A percentile compares a stretch with the other conserved stretches of the same genome.
These are phyloP conservation scores for Oikopleura vanhoeffeni DNA, from an alignment of 23 tunicate species.

Conservation along the genomic window DNA sequence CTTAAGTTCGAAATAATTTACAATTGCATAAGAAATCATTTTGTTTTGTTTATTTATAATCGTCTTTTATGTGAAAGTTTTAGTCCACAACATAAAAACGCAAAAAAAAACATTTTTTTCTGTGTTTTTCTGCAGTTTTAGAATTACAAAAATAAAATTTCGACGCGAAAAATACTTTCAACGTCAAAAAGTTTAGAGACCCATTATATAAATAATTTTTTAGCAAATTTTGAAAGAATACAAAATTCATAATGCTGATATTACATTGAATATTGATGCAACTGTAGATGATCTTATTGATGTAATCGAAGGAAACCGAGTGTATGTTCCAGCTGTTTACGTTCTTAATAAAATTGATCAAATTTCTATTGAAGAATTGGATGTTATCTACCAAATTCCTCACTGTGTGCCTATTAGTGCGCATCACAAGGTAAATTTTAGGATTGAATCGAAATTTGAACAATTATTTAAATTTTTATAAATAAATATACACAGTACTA, in stretches of 20 bases:
- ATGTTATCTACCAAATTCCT: slow-evolving; percentile 96
- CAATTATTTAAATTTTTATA: no score
- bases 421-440: slow-evolving; percentile 53
- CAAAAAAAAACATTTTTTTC: not conserved
- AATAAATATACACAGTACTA: no score
- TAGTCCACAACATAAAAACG: not conserved
- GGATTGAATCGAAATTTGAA: no score
- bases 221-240: slow-evolving; percentile 65
- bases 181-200: no score
- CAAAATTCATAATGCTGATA: slow-evolving; percentile 87
- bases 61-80: no score
- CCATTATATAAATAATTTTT: not conserved
- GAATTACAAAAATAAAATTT: no score
- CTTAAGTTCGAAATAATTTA: no score
- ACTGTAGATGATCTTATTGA: slow-evolving; percentile 72
- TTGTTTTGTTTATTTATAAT: no score
- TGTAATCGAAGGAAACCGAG: slow-evolving; percentile 82
- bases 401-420: slow-evolving; percentile 96
- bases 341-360: slow-evolving; percentile 90
- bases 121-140: no score
- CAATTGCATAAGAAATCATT: no score
- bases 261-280: slow-evolving; percentile 74
- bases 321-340: slow-evolving; percentile 81
- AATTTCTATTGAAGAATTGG: slow-evolving; percentile 91
- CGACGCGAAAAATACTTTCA: no score